Percentiles rank a stretch among this genome's conserved stretches.
Evolutionary conservation across 64 coral and sea anemone species (phyloP).

Genomic region (Montipora efflorescens): DNA sequence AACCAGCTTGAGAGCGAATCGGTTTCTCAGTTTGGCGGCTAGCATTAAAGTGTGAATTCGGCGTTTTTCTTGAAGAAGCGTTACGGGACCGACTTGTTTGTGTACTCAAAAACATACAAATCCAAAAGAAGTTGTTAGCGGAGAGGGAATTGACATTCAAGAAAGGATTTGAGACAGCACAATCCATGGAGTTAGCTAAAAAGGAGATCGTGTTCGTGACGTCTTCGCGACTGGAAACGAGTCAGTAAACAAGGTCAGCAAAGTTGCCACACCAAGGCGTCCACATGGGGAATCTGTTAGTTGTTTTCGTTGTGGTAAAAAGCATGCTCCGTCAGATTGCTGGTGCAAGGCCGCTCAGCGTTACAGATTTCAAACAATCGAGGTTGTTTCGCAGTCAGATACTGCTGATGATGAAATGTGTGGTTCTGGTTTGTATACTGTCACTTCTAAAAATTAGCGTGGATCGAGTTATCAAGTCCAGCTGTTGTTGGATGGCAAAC

Average conservation of each 20-base stretch:
- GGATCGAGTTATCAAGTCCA: not conserved
- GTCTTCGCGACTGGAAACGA: not conserved
- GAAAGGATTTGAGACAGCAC: not conserved
- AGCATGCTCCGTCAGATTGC: not conserved
- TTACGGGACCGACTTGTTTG: no score
- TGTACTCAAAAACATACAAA: no score
- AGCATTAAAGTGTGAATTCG: no score
- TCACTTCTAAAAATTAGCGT: not conserved
- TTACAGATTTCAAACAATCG: not conserved
- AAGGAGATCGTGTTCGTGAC: not conserved
- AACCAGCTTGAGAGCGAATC: no score
- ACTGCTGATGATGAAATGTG: not conserved
- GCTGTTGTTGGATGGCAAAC: no score
- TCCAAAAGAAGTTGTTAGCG: slow-evolving; percentile 25
- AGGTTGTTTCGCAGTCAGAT: not conserved
- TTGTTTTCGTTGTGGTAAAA: slow-evolving; percentile 4
- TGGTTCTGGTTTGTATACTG: not conserved
- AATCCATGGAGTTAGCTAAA: slow-evolving; percentile 15
- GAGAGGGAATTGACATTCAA: not conserved
- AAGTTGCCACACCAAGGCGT: not conserved
- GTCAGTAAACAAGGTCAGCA: not conserved
- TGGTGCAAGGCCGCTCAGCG: not conserved
- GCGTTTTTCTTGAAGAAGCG: no score
- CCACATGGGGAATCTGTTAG: not conserved
- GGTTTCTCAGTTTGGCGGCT: no score